Evolutionary conservation across 2,888 invertebrate species (phyloP).

Genomic region (Malacosoma neustria): DNA sequence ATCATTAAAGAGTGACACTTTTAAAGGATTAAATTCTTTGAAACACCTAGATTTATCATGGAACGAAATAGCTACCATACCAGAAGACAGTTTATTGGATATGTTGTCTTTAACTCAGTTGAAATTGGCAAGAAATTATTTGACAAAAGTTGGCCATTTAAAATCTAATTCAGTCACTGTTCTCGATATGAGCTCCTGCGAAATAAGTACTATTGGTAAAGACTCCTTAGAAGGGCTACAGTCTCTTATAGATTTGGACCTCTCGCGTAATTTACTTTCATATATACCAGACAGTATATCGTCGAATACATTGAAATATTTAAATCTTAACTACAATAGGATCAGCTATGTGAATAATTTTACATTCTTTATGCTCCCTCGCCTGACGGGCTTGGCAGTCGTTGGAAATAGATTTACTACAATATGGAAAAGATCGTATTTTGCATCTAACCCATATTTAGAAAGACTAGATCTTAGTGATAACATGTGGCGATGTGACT

Average conservation of each 20-base stretch:
- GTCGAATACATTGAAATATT: slow-evolving; percentile 73
- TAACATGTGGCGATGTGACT: slow-evolving; percentile 87
- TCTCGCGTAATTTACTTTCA: slow-evolving; percentile 79
- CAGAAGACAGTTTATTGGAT: slow-evolving; percentile 73
- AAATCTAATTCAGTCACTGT: slow-evolving; percentile 72
- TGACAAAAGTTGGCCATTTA: slow-evolving; percentile 73
- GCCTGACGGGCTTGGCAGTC: slow-evolving; percentile 76
- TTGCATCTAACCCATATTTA: slow-evolving; percentile 75
- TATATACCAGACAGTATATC: slow-evolving; percentile 76
- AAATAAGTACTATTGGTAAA: slow-evolving; percentile 74
- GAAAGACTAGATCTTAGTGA: slow-evolving; percentile 77
- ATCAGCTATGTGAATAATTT: slow-evolving; percentile 76
- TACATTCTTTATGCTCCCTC: slow-evolving; percentile 77
- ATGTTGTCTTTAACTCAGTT: slow-evolving; percentile 76
- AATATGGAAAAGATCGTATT: slow-evolving; percentile 73
- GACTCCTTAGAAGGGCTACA: slow-evolving; percentile 75
- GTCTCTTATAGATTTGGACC: slow-evolving; percentile 74
- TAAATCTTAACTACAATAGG: slow-evolving; percentile 77
- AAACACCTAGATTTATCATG: slow-evolving; percentile 80
- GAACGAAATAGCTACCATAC: slow-evolving; percentile 78
- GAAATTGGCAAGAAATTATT: slow-evolving; percentile 79
- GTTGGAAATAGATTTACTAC: slow-evolving; percentile 82
- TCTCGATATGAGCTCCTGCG: slow-evolving; percentile 79
- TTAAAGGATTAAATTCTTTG: slow-evolving; percentile 72
- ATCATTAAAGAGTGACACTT: slow-evolving; percentile 74